Conservation (phyloP, 2,113 vertebrate genomes). For the Odobenus rosmarus region DNA sequence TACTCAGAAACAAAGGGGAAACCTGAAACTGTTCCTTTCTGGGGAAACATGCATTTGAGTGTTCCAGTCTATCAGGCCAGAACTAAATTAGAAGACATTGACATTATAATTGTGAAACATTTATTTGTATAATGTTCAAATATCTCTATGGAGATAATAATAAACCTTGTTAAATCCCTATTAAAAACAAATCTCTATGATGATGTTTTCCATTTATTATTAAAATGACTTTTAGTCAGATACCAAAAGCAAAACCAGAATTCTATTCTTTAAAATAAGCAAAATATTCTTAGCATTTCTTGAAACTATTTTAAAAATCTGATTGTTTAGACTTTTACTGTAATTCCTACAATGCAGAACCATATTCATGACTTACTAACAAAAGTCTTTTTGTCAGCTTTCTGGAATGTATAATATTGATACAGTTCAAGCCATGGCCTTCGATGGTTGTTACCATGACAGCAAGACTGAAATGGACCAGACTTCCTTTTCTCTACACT, state of each 20-base stretch:
- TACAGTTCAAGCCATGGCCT: conserved; percentile 91
- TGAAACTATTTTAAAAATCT: conserved; percentile 29
- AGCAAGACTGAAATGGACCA: conserved; percentile 84
- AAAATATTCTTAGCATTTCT: conserved; percentile 11
- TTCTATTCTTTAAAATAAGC: conserved; percentile 50
- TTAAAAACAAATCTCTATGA: conserved; percentile 21
- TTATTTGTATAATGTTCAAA: conserved; percentile 31
- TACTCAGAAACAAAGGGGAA: conserved; percentile 15
- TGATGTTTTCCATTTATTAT: conserved; percentile 12
- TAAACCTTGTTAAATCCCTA: neutral
- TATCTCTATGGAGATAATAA: neutral
- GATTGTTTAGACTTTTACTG: neutral
- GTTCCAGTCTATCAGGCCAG: neutral
- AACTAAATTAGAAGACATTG: conserved; percentile 5
- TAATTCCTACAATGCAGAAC: conserved; percentile 33
- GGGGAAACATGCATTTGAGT: neutral
- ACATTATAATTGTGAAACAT: neutral
- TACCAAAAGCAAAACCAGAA: conserved; percentile 16
- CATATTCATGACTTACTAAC: neutral
- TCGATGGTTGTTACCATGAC: conserved; percentile 93
- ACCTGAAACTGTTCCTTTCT: neutral
- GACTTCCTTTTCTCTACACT: conserved; percentile 76
- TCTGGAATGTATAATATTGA: conserved; percentile 87
- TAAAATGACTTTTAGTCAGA: conserved; percentile 15
- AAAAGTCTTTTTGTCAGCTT: conserved; percentile 82